These are phyloP conservation scores for Amiota communis DNA, from an alignment of 2,888 invertebrate species.

Conservation along the genomic window DNA sequence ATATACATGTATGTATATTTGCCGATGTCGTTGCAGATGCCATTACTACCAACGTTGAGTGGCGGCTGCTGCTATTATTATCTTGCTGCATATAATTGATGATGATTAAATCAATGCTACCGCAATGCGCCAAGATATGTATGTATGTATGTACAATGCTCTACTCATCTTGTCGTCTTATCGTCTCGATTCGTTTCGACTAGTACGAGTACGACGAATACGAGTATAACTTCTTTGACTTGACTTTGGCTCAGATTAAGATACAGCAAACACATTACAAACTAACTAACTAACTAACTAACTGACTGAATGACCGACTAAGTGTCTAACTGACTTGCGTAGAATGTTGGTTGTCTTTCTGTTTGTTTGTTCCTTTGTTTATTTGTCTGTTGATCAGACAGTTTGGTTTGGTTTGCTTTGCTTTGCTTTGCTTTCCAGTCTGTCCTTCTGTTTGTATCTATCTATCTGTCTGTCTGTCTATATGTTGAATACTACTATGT, in stretches of 20 bases:
- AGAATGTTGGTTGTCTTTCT: slow-evolving; percentile 30
- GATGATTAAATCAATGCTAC: slow-evolving; percentile 73
- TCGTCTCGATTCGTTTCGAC: too few species aligned
- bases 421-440: neutral
- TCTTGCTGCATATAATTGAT: slow-evolving; percentile 70
- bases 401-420: too few species aligned
- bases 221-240: neutral
- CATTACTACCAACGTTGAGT: neutral
- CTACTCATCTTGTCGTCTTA: too few species aligned
- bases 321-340: neutral
- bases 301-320: slow-evolving; percentile 7
- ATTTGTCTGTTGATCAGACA: neutral
- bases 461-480: slow-evolving; percentile 28
- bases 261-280: slow-evolving; percentile 8
- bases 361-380: neutral
- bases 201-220: neutral
- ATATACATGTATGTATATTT: too few species aligned
- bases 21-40: neutral
- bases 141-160: too few species aligned
- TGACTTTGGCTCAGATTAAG: slow-evolving; percentile 3
- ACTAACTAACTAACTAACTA: slow-evolving; percentile 35
- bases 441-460: neutral
- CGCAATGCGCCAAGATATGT: slow-evolving; percentile 61
- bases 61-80: slow-evolving; percentile 52
- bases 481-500: neutral